These are phyloP conservation scores for Sceliomorpha sp. DNA, from an alignment of 2,888 invertebrate genomes.

Conservation along the genomic window DNA sequence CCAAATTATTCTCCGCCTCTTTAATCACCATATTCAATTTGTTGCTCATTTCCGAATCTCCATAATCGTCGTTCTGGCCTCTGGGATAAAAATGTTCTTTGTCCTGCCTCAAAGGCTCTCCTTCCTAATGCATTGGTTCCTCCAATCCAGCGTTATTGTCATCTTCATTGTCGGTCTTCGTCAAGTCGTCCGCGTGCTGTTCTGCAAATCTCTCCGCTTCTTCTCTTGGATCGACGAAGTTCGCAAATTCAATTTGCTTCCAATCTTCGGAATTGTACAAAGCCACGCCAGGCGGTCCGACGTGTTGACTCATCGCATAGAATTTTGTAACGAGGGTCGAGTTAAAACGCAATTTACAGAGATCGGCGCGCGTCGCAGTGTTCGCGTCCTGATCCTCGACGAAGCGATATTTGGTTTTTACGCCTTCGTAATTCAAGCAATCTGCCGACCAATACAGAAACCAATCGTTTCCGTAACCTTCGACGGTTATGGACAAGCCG, in stretches of 20 bases:
- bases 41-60: slow-evolving; percentile 50
- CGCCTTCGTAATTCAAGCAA: slow-evolving; percentile 81
- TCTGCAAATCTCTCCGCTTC: slow-evolving; percentile 79
- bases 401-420: slow-evolving; percentile 82
- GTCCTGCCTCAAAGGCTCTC: slow-evolving; percentile 5
- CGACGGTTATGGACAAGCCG: slow-evolving; percentile 83
- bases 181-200: slow-evolving; percentile 58
- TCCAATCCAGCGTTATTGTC: too few species aligned
- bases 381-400: slow-evolving; percentile 62
- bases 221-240: slow-evolving; percentile 80
- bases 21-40: slow-evolving; percentile 48
- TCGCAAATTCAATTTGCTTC: slow-evolving; percentile 77
- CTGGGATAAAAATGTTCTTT: slow-evolving; percentile 27
- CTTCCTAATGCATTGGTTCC: not conserved
- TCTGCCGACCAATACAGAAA: slow-evolving; percentile 90
- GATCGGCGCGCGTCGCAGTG: slow-evolving; percentile 81
- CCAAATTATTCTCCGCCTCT: slow-evolving; percentile 29
- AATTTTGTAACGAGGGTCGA: slow-evolving; percentile 85
- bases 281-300: slow-evolving; percentile 86
- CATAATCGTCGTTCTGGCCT: slow-evolving; percentile 46
- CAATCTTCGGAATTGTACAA: slow-evolving; percentile 85
- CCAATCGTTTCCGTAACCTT: slow-evolving; percentile 87
- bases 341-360: slow-evolving; percentile 87
- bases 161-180: slow-evolving; percentile 25
- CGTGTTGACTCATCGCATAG: slow-evolving; percentile 85